Conservation (phyloP, 2,797 vertebrate genomes). For the Mus minutoides region DNA sequence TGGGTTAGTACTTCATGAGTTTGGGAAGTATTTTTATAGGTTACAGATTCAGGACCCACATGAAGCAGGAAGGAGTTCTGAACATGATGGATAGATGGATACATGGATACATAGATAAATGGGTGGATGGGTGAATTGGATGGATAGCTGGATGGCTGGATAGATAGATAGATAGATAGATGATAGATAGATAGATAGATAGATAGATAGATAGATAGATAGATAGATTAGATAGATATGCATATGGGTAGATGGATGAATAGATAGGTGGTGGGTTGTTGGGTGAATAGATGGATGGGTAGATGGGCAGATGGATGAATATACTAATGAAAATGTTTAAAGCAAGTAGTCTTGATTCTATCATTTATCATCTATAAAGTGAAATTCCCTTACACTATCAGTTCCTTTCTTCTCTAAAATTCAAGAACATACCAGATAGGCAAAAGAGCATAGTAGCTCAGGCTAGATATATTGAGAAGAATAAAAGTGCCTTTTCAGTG, state of each 20-base stretch:
- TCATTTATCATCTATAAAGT: slow-evolving; percentile 40
- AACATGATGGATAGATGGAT: not conserved
- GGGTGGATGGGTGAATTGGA: not conserved
- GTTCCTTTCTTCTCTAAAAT: slow-evolving; percentile 45
- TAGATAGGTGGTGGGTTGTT: not conserved
- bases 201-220: not conserved
- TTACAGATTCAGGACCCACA: not conserved
- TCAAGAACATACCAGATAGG: not conserved
- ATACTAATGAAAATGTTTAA: slow-evolving; percentile 7
- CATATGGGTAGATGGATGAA: not conserved
- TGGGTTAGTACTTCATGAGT: not conserved
- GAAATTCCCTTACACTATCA: not conserved
- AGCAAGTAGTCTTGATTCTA: not conserved
- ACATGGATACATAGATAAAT: not conserved
- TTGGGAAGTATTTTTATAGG: not conserved
- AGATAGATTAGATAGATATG: not conserved
- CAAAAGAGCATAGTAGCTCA: not conserved
- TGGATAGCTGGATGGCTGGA: not conserved
- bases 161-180: not conserved
- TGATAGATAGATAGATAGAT: too few relatives aligned
- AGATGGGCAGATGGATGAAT: not conserved
- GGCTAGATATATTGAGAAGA: not conserved
- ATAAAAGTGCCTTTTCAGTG: not conserved
- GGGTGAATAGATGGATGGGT: not conserved
- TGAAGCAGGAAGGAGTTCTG: not conserved